Evolutionary conservation across 2,888 invertebrate species (phyloP).

Genomic region (Dicyrtoma fusca): DNA sequence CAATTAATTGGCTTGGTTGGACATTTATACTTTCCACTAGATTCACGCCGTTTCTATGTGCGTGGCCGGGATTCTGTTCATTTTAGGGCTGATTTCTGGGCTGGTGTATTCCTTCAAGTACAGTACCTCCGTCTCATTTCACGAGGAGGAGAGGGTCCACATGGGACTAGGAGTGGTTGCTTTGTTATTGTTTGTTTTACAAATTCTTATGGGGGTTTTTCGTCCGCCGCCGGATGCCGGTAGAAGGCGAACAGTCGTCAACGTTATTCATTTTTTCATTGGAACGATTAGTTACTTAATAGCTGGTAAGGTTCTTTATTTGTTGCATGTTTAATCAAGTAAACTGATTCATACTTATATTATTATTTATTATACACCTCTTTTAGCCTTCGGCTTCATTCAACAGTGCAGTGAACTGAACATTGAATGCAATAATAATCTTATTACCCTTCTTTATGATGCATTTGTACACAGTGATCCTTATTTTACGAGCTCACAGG

Average conservation of each 20-base stretch:
- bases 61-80: neutral
- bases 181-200: neutral
- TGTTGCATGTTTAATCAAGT: too few species aligned
- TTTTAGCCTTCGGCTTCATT: too few species aligned
- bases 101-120: neutral
- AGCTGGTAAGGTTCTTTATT: neutral
- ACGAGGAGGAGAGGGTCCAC: neutral
- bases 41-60: neutral
- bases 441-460: neutral
- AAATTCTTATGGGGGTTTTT: neutral
- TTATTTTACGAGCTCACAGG: neutral
- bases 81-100: neutral
- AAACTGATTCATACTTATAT: too few species aligned
- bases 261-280: constrained; percentile 8
- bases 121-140: neutral
- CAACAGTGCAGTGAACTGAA: too few species aligned
- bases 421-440: neutral
- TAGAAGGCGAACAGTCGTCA: neutral
- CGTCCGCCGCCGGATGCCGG: neutral
- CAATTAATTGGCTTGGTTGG: too few species aligned
- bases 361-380: too few species aligned
- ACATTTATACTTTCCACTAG: neutral
- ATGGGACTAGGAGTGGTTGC: neutral
- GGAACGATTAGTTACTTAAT: constrained; percentile 12
- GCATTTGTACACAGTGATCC: neutral